Percentiles rank a stretch among this genome's conserved stretches.
Conservation (phyloP, 1,140 invertebrate species). For the Euglossa dilemma region DNA sequence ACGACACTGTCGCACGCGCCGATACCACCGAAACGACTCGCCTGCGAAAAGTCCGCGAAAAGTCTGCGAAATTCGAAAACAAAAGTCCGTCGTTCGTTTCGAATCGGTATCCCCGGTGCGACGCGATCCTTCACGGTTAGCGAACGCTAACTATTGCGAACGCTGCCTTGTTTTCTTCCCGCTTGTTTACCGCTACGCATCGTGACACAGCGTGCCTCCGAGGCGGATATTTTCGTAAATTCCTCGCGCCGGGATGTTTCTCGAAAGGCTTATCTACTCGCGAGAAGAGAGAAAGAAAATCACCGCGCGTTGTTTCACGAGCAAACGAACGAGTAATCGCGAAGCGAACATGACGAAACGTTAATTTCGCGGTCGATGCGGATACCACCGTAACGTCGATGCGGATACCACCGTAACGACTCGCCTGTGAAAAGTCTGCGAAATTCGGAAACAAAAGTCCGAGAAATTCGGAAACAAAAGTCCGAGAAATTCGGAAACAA, state of each 20-base stretch:
- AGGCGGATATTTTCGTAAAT: not conserved
- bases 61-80: slow-evolving; percentile 25
- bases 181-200: too few relatives aligned
- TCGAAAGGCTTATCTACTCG: not conserved
- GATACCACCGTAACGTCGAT: too few relatives aligned
- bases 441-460: too few relatives aligned
- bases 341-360: too few relatives aligned
- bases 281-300: not conserved
- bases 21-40: slow-evolving; percentile 4
- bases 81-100: slow-evolving; percentile 9
- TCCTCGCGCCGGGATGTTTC: not conserved
- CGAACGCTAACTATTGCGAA: not conserved
- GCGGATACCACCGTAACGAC: not conserved
- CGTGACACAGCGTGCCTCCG: too few relatives aligned
- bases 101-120: not conserved
- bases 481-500: slow-evolving; percentile 26
- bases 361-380: too few relatives aligned
- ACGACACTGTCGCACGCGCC: slow-evolving; percentile 11
- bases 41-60: slow-evolving; percentile 30
- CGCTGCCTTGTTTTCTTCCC: not conserved
- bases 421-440: slow-evolving; percentile 23
- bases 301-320: too few relatives aligned
- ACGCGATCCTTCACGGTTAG: not conserved
- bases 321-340: too few relatives aligned
- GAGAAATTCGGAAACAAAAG: too few relatives aligned